phyloP scores from a whole-genome alignment of 2,797 vertebrate species.

The Lutjanus argentimaculatus region DNA sequence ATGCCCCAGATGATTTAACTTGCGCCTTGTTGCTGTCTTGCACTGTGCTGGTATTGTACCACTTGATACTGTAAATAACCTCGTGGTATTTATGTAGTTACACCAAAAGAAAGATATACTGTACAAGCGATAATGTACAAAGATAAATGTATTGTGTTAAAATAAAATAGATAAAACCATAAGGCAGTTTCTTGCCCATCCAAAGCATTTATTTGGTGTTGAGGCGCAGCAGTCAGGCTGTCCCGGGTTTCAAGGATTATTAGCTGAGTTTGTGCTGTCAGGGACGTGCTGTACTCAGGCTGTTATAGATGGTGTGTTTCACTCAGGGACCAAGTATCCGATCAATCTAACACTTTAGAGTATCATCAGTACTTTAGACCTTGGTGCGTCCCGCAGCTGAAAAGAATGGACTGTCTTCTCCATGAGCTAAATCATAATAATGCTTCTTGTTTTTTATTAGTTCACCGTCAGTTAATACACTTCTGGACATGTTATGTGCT shows the following conservation, averaged over 20 bases:
- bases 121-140: constrained; percentile 20
- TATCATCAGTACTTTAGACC: constrained; percentile 62
- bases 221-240: constrained; percentile 48
- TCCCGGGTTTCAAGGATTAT: constrained; percentile 75
- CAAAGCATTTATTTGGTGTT: constrained; percentile 35
- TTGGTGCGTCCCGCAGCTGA: constrained; percentile 53
- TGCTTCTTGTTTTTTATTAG: constrained; percentile 24
- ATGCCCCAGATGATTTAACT: constrained; percentile 30
- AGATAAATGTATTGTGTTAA: constrained; percentile 38
- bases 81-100: constrained; percentile 6
- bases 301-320: constrained; percentile 70
- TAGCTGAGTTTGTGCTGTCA: constrained; percentile 70
- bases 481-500: constrained; percentile 14
- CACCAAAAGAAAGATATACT: constrained; percentile 7
- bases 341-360: constrained; percentile 76
- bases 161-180: constrained; percentile 37
- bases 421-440: constrained; percentile 38
- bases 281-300: constrained; percentile 57
- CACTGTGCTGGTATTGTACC: not conserved
- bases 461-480: constrained; percentile 20
- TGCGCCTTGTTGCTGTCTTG: constrained; percentile 17
- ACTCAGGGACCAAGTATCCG: constrained; percentile 67
- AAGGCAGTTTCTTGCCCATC: constrained; percentile 17
- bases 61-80: constrained; percentile 19
- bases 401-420: constrained; percentile 43